A percentile compares a stretch with the other conserved stretches of the same genome.
Evolutionary conservation across 1,140 invertebrate species (phyloP).

Genomic region (Harpegnathos saltator): DNA sequence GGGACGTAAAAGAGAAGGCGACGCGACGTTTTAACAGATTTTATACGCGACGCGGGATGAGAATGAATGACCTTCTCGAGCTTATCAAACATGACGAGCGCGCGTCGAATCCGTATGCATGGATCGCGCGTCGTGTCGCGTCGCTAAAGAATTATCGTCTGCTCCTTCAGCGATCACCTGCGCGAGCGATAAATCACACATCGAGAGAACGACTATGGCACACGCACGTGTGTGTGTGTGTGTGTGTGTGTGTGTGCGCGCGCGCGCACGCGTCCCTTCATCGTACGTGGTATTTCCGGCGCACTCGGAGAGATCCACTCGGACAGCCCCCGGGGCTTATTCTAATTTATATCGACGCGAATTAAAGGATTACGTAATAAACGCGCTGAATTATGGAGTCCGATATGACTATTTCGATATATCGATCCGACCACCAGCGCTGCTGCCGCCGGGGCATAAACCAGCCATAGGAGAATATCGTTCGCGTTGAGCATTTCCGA

Average conservation of each 20-base stretch:
- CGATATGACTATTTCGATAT: slow-evolving; percentile 67
- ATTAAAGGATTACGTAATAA: slow-evolving; percentile 75
- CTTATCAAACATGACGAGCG: slow-evolving; percentile 41
- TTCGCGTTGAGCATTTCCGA: slow-evolving; percentile 18
- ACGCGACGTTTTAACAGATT: slow-evolving; percentile 24
- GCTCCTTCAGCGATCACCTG: slow-evolving; percentile 32
- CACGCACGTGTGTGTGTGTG: background rate
- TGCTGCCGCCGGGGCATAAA: background rate
- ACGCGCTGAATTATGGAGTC: slow-evolving; percentile 67
- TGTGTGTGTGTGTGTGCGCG: too few species aligned
- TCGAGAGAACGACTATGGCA: slow-evolving; percentile 39
- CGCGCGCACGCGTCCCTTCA: background rate
- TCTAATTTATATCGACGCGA: slow-evolving; percentile 74
- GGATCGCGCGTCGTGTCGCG: slow-evolving; percentile 15
- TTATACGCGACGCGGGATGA: background rate
- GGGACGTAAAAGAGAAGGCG: background rate
- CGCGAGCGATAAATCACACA: slow-evolving; percentile 62
- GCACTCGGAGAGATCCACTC: slow-evolving; percentile 44
- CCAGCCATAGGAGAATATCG: slow-evolving; percentile 38
- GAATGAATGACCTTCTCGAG: slow-evolving; percentile 40
- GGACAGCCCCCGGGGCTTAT: slow-evolving; percentile 61
- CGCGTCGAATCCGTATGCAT: slow-evolving; percentile 53
- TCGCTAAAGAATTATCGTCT: slow-evolving; percentile 64
- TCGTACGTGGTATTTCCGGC: slow-evolving; percentile 20
- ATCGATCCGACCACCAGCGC: slow-evolving; percentile 56